phyloP scores from a whole-genome alignment of 2,113 vertebrate genomes.

The Haemorhous mexicanus region DNA sequence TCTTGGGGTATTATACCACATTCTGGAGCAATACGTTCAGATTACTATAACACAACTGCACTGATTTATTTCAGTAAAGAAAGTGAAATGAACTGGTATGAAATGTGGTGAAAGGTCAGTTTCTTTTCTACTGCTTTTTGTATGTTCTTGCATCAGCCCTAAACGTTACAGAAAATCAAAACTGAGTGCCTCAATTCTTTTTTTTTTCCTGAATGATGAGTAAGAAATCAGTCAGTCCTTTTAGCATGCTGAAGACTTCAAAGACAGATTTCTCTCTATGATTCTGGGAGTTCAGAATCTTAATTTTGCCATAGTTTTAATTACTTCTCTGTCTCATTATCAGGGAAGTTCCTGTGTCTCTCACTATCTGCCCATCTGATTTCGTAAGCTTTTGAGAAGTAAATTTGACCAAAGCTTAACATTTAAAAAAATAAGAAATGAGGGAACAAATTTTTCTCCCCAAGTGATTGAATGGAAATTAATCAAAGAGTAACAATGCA shows the following conservation, averaged over 20 bases:
- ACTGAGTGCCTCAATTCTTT: not conserved
- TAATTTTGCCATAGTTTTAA: not conserved
- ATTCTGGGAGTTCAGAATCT: not conserved
- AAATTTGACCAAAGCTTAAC: not conserved
- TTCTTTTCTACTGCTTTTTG: not conserved
- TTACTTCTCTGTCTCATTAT: not conserved
- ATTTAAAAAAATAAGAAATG: not conserved
- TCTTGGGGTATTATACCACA: not conserved
- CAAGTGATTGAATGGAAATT: not conserved
- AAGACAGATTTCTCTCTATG: not conserved
- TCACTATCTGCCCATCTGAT: not conserved
- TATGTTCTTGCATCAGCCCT: not conserved
- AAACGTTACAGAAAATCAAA: not conserved
- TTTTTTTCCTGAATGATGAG: not conserved
- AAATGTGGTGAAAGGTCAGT: not conserved
- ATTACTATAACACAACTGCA: not conserved
- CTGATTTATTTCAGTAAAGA: not conserved
- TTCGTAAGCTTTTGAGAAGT: not conserved
- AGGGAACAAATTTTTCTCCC: not conserved
- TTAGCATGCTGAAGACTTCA: not conserved
- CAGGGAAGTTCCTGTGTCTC: not conserved
- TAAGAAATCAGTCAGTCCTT: not conserved
- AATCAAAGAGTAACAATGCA: not conserved
- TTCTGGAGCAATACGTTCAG: not conserved
- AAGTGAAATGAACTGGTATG: not conserved